A percentile compares a stretch with the other conserved stretches of the same genome.
Evolutionary conservation across 2,888 invertebrate genomes (phyloP).

Genomic region (Cerceris rybyensis): DNA sequence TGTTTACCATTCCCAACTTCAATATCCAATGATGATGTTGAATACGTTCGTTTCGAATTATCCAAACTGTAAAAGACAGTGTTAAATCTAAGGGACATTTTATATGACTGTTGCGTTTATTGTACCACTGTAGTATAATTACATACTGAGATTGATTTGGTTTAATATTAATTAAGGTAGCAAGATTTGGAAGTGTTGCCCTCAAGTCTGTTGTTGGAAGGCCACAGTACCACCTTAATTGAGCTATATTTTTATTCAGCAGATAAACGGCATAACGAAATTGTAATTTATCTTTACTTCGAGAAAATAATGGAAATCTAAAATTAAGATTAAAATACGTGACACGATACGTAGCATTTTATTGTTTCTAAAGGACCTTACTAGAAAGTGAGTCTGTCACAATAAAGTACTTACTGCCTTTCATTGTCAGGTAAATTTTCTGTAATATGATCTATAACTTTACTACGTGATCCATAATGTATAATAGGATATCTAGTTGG

Average conservation of each 20-base stretch:
- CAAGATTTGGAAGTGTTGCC: conserved; percentile 90
- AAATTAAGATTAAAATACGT: conserved; percentile 6
- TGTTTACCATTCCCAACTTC: conserved; percentile 73
- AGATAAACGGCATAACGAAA: conserved; percentile 96
- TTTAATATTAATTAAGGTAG: conserved; percentile 83
- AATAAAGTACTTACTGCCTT: conserved; percentile 83
- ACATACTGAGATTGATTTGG: conserved; percentile 74
- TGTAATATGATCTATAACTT: conserved; percentile 90
- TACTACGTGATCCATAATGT: conserved; percentile 91
- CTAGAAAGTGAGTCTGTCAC: conserved; percentile 3
- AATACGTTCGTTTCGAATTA: conserved; percentile 79
- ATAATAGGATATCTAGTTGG: conserved; percentile 93
- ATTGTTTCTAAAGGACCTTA: conserved; percentile 84
- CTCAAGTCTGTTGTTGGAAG: conserved; percentile 89
- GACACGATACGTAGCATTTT: not conserved
- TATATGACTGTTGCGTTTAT: conserved; percentile 1
- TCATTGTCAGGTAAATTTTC: conserved; percentile 86
- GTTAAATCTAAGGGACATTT: not conserved
- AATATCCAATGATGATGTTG: conserved; percentile 79
- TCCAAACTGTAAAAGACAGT: conserved; percentile 72
- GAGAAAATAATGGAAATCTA: conserved; percentile 93
- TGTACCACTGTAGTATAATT: not conserved
- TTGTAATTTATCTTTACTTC: conserved; percentile 89
- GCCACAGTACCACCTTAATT: conserved; percentile 90
- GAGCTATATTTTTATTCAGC: conserved; percentile 96